Base-by-base conservation (phyloP, 2,797 vertebrate species). In the Manis crassicaudata region DNA sequence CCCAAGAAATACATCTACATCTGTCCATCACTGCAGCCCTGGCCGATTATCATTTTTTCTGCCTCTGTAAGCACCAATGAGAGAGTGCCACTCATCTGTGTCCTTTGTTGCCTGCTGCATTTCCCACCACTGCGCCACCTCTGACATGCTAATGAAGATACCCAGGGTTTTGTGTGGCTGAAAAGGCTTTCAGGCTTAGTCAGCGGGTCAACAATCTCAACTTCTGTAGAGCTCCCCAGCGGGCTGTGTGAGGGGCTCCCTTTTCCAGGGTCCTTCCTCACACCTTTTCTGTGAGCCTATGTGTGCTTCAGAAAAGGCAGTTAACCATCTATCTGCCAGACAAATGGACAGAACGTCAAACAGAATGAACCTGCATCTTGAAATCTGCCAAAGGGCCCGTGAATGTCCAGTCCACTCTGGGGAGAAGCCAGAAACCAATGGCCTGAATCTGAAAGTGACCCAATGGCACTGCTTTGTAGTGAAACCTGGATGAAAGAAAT, bases 101-200 rank as follows among this genome's bases (percentile, higher is more conserved):
- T 87, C 84, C 97, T 98, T 98, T 98, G 97, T 98, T 73, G 90
- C 85, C 96, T 3, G 32, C 63, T 35, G 97, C 97, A 98, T 99
- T 99, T 99, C 99, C 99, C 99, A 99, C 99, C 98, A 96, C 91
- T 0, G 75, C 37, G 95, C 96, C 97, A 97, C 95, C 97, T 99
- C 93, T 98, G 98, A 98, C 98, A 98, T 99, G 98, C 98, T 99
- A 99, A 99, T 99, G 85, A 68, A 21, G 92, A 97, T 98, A 85
- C 97, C 18, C 82, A 77, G 94, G 32, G 72, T 96, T 98, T 98
- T 98, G 97, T 98, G 97, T 0, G 0, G 32, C 92, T 98, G 98
- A 98, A 98, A 98, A 96, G 98, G 92, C 96, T 97, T 98, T 98
- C 96, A 96, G 98, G 89, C 94, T 96, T 91, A 98, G 97, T 98